phyloP scores from a whole-genome alignment of 2,888 invertebrate genomes.

The Ditylenchus weischeri region DNA sequence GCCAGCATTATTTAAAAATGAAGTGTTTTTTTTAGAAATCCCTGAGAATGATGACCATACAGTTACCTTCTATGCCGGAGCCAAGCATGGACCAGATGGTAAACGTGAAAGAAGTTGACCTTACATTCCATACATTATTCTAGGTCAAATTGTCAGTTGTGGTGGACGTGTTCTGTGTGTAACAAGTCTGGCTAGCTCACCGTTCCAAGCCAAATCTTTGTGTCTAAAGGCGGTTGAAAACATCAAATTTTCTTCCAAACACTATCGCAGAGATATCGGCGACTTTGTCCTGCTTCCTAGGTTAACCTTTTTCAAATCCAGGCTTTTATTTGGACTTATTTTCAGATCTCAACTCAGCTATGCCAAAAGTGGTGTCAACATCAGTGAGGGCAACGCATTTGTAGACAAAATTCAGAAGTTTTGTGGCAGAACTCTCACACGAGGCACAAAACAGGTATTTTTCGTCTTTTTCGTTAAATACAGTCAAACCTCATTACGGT shows the following conservation, averaged over 20 bases:
- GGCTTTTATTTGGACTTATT: not conserved
- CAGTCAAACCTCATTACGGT: not conserved
- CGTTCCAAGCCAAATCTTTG: slow-evolving; percentile 71
- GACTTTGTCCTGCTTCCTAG: slow-evolving; percentile 19
- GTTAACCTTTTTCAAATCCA: not conserved
- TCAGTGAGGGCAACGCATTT: slow-evolving; percentile 82
- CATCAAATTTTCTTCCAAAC: slow-evolving; percentile 79
- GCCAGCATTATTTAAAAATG: too few species aligned
- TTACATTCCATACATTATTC: not conserved
- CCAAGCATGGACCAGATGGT: slow-evolving; percentile 60
- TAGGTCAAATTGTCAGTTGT: slow-evolving; percentile 69
- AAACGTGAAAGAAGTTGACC: not conserved
- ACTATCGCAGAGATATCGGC: slow-evolving; percentile 82
- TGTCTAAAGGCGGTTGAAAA: slow-evolving; percentile 72
- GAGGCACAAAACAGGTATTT: slow-evolving; percentile 37
- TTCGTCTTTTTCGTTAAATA: too few species aligned
- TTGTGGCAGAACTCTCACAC: slow-evolving; percentile 59
- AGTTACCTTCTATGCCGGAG: slow-evolving; percentile 81
- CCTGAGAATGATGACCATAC: slow-evolving; percentile 39
- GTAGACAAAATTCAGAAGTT: slow-evolving; percentile 78
- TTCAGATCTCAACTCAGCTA: slow-evolving; percentile 67
- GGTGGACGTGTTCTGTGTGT: slow-evolving; percentile 84
- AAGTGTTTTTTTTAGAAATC: slow-evolving; percentile 38
- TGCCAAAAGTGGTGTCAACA: slow-evolving; percentile 83
- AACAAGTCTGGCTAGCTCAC: slow-evolving; percentile 70